Evolutionary conservation across 2,797 vertebrate genomes (phyloP).

Genomic region (Erpetoichthys calabaricus): DNA sequence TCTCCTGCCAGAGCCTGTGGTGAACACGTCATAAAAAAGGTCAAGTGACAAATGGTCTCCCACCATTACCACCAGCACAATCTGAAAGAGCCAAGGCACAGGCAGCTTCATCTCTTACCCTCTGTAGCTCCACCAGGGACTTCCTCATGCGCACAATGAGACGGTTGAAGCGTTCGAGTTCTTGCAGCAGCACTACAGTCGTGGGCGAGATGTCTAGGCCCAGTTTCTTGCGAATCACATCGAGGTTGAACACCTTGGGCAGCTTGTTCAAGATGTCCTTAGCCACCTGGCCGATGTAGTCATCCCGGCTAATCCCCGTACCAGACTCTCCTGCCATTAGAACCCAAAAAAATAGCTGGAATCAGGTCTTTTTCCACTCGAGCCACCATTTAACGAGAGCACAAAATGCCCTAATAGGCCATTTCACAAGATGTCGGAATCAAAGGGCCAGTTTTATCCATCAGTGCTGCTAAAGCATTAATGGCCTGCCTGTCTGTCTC

Average conservation of each 20-base stretch:
- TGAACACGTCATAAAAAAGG: background rate
- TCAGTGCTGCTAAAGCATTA: too few relatives aligned
- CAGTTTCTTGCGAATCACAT: conserved; percentile 58
- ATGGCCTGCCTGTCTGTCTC: too few relatives aligned
- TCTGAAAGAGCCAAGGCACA: background rate
- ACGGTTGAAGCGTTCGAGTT: conserved; percentile 81
- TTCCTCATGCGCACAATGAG: conserved; percentile 62
- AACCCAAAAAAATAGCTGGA: too few relatives aligned
- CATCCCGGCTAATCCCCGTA: conserved; percentile 65
- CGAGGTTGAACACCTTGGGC: conserved; percentile 66
- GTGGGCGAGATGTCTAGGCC: conserved; percentile 59
- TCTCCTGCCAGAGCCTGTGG: conserved; percentile 83
- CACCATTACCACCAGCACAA: too few relatives aligned
- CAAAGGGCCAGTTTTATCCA: too few relatives aligned
- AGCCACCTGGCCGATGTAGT: conserved; percentile 72
- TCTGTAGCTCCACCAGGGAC: conserved; percentile 71
- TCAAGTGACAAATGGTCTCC: background rate
- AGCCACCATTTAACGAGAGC: too few relatives aligned
- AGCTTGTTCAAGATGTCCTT: conserved; percentile 82
- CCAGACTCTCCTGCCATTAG: conserved; percentile 60
- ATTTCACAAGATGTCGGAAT: too few relatives aligned
- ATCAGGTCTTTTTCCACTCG: too few relatives aligned
- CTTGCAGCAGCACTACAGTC: conserved; percentile 79
- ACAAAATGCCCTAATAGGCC: too few relatives aligned
- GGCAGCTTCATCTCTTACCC: conserved; percentile 42